phyloP scores from a whole-genome alignment of 2,113 vertebrate species.

The Eubucco bourcierii region DNA sequence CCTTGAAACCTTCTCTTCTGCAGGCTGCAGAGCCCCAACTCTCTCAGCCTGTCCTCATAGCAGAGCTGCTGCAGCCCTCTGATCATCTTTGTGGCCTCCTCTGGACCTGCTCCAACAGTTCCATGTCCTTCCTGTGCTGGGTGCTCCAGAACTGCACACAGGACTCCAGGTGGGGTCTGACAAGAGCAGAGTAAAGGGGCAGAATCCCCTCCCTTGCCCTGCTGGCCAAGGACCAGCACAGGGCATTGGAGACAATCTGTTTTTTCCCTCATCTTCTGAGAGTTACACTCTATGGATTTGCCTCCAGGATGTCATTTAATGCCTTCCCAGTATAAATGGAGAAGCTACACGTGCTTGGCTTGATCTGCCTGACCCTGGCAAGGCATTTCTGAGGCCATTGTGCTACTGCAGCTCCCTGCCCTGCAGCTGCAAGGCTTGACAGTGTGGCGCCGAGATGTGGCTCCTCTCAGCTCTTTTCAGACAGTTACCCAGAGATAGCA shows the following conservation, averaged over 20 bases:
- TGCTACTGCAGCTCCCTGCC: not conserved
- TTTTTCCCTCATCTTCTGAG: not conserved
- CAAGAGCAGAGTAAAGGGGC: no score
- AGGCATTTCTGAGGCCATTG: not conserved
- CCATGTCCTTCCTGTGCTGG: no score
- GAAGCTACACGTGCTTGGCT: not conserved
- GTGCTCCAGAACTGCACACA: no score
- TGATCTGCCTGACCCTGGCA: not conserved
- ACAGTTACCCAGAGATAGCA: not conserved
- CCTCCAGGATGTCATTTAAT: not conserved
- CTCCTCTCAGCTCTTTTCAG: not conserved
- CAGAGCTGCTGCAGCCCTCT: no score
- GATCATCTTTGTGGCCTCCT: no score
- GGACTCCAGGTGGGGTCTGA: no score
- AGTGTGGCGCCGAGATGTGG: not conserved
- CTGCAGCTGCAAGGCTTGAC: not conserved
- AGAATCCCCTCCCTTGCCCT: no score
- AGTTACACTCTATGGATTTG: rapidly evolving
- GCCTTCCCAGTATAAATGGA: not conserved
- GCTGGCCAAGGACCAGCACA: not conserved
- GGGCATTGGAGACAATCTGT: rapidly evolving
- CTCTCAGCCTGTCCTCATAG: no score
- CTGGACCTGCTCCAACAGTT: no score
- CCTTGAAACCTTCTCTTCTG: no score
- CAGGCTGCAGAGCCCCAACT: no score